phyloP scores from a whole-genome alignment of 2,113 vertebrate species.

The Apeltes quadracus region DNA sequence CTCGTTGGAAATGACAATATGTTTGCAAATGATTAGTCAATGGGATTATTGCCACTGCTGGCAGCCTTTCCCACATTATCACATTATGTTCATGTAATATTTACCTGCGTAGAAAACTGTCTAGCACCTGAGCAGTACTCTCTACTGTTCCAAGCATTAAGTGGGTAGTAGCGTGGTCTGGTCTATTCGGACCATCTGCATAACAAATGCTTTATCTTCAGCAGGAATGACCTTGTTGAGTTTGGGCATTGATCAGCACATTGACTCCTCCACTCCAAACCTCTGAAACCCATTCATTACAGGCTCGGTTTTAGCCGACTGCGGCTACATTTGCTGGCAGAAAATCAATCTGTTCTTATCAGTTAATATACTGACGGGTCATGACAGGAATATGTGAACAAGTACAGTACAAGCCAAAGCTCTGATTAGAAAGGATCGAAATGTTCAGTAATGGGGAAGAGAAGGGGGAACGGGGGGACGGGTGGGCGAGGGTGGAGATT shows the following conservation, averaged over 20 bases:
- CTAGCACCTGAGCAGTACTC: neutral
- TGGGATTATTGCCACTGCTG: neutral
- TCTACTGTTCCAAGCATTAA: neutral
- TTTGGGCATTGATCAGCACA: slow-evolving; percentile 71
- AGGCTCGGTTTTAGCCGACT: slow-evolving; percentile 47
- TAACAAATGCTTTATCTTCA: slow-evolving; percentile 57
- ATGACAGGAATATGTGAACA: slow-evolving; percentile 57
- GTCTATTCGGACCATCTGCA: slow-evolving; percentile 45
- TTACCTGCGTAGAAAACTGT: neutral
- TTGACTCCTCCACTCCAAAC: slow-evolving; percentile 65
- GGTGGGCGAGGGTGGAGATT: neutral
- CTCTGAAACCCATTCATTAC: slow-evolving; percentile 73
- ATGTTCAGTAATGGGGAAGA: slow-evolving; percentile 16
- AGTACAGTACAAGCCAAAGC: slow-evolving; percentile 50
- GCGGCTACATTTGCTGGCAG: slow-evolving; percentile 58
- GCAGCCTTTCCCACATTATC: neutral
- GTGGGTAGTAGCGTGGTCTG: neutral
- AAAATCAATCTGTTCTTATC: slow-evolving; percentile 76
- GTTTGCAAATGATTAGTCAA: neutral
- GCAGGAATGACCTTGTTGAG: slow-evolving; percentile 64
- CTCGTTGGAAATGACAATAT: neutral
- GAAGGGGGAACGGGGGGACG: neutral
- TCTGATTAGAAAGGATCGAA: slow-evolving; percentile 61
- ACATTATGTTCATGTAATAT: neutral
- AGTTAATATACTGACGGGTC: slow-evolving; percentile 64